Percentiles rank a stretch among this genome's conserved stretches.
Conservation (phyloP, 2,113 vertebrate genomes). For the Atractosteus spatula region DNA sequence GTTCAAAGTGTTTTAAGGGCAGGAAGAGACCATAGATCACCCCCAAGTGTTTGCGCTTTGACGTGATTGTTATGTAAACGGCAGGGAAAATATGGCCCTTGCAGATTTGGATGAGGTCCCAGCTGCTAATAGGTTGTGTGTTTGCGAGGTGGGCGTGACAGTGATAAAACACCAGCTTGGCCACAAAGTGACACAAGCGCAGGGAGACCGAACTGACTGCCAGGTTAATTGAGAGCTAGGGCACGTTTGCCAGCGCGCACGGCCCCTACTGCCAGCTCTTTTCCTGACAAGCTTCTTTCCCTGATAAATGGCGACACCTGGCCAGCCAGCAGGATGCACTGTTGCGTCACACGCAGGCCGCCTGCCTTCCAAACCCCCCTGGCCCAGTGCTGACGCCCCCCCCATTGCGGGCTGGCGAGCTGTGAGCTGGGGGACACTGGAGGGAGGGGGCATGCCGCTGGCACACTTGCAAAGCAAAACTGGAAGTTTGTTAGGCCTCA, state of each 20-base stretch:
- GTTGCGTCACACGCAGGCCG: constrained; percentile 11
- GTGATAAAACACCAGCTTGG: constrained; percentile 56
- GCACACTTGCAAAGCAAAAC: too few species aligned
- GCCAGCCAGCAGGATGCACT: constrained; percentile 4
- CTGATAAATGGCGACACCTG: constrained; percentile 32
- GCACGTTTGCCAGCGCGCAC: constrained; percentile 34
- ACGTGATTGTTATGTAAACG: constrained; percentile 39
- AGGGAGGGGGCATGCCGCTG: too few species aligned
- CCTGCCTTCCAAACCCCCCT: neutral
- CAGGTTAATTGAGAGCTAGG: constrained; percentile 50
- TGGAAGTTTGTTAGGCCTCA: too few species aligned
- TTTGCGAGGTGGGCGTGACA: constrained; percentile 49
- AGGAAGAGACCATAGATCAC: neutral
- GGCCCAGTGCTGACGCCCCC: neutral
- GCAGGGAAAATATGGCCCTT: constrained; percentile 28
- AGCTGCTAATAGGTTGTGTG: constrained; percentile 28
- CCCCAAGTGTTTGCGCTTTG: constrained; percentile 28
- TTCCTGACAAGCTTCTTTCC: constrained; percentile 15
- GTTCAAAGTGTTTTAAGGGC: neutral
- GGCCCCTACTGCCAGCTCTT: constrained; percentile 17
- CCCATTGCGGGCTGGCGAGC: too few species aligned
- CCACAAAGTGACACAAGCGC: constrained; percentile 43
- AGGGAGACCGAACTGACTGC: constrained; percentile 36
- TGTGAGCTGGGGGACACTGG: too few species aligned
- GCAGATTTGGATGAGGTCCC: constrained; percentile 28